These are phyloP conservation scores for Haliclona indistincta DNA, from an alignment of 37 sponge, comb jelly and placozoan species.

Conservation along the genomic window DNA sequence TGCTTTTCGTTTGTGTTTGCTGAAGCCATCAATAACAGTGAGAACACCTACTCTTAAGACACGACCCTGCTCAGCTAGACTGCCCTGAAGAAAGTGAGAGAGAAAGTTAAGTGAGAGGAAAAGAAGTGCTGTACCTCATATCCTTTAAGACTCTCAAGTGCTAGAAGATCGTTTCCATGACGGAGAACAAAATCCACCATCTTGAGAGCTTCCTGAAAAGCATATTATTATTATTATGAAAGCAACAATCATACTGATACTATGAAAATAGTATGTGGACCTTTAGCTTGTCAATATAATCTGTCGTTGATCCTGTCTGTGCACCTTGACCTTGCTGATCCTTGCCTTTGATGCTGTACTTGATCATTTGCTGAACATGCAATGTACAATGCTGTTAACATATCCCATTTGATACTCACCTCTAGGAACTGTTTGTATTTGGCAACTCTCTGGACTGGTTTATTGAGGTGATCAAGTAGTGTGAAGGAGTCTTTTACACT, in stretches of 20 bases:
- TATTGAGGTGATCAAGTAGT: slow-evolving; percentile 54
- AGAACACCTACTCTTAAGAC: slow-evolving; percentile 75
- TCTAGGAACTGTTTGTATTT: slow-evolving; percentile 78
- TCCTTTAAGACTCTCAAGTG: slow-evolving; percentile 74
- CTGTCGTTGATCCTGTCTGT: slow-evolving; percentile 46
- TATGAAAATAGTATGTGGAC: slow-evolving; percentile 5
- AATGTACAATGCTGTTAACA: background rate
- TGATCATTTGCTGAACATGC: slow-evolving; percentile 39
- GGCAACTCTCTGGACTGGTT: slow-evolving; percentile 78
- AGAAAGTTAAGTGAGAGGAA: too few relatives aligned
- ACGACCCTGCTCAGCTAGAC: slow-evolving; percentile 45
- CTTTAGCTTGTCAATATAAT: slow-evolving; percentile 57
- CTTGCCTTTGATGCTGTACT: slow-evolving; percentile 38
- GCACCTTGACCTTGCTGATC: too few relatives aligned
- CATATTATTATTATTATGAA: background rate
- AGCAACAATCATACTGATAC: too few relatives aligned
- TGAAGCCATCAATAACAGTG: slow-evolving; percentile 23
- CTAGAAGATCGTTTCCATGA: slow-evolving; percentile 89
- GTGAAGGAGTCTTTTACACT: slow-evolving; percentile 43
- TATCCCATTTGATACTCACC: slow-evolving; percentile 16
- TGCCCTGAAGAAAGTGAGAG: too few relatives aligned
- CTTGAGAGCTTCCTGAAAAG: slow-evolving; percentile 66
- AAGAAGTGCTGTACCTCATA: too few relatives aligned
- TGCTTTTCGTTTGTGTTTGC: slow-evolving; percentile 54
- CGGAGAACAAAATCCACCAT: slow-evolving; percentile 77